Conservation (phyloP, 2,797 vertebrate genomes). For the Dryobates pubescens region DNA sequence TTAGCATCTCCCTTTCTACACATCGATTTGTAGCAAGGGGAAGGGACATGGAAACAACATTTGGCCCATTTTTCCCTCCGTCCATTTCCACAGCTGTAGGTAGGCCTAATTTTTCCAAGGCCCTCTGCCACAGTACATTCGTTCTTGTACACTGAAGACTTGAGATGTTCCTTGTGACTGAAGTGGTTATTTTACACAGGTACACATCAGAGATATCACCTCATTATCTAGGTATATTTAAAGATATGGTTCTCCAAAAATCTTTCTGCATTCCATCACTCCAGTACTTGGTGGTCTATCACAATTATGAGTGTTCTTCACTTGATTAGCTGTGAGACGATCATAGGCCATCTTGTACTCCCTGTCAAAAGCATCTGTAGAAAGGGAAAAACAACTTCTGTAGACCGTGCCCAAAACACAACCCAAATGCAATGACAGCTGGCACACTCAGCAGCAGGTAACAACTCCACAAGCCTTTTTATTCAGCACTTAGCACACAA, state of each 20-base stretch:
- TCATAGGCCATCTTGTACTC: conserved; percentile 98
- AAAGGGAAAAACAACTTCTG: background rate
- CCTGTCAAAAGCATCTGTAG: conserved; percentile 94
- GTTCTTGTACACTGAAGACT: conserved; percentile 51
- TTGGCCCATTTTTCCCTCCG: conserved; percentile 49
- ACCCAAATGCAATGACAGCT: background rate
- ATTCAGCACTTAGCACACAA: background rate
- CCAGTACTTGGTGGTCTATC: conserved; percentile 94
- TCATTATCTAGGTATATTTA: conserved; percentile 67
- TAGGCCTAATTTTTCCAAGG: conserved; percentile 7
- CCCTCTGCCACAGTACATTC: conserved; percentile 19
- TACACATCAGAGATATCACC: background rate
- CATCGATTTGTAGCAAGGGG: conserved; percentile 5
- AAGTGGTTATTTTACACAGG: conserved; percentile 67
- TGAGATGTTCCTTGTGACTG: conserved; percentile 63
- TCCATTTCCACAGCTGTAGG: background rate
- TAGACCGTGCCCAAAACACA: background rate
- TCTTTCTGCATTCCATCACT: conserved; percentile 96
- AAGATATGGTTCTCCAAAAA: conserved; percentile 91
- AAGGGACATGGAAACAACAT: conserved; percentile 2
- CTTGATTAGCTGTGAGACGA: conserved; percentile 90
- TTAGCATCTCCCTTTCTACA: conserved; percentile 41
- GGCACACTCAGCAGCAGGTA: background rate
- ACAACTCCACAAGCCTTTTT: background rate
- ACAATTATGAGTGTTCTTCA: conserved; percentile 97